Evolutionary conservation across 2,113 vertebrate genomes (phyloP).

Genomic region (Pelusios castaneus): DNA sequence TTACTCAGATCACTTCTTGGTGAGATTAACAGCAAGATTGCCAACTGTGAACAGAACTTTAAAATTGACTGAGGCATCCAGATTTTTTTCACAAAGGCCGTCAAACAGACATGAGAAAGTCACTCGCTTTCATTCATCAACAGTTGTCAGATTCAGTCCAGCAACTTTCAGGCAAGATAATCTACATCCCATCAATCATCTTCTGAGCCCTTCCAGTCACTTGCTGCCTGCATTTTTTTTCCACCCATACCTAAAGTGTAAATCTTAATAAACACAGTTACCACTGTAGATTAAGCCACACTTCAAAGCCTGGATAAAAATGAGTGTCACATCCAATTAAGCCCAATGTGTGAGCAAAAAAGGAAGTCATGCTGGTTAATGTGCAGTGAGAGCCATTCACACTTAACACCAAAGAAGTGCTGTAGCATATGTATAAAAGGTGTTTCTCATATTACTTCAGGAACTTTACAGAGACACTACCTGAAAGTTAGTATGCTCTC

Average conservation of each 20-base stretch:
- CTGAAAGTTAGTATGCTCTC: neutral
- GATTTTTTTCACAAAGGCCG: neutral
- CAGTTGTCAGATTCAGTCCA: neutral
- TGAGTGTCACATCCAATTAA: constrained; percentile 2
- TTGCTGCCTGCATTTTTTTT: neutral
- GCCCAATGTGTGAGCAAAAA: neutral
- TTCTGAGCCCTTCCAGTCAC: neutral
- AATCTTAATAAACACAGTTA: constrained; percentile 1
- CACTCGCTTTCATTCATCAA: neutral
- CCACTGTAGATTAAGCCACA: neutral
- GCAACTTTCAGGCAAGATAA: neutral
- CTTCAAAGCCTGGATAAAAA: constrained; percentile 27
- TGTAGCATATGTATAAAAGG: neutral
- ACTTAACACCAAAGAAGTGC: neutral
- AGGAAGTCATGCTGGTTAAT: neutral
- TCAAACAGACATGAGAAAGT: neutral
- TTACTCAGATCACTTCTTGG: neutral
- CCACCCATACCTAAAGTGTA: neutral
- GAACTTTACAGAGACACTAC: neutral
- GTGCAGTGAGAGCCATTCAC: neutral
- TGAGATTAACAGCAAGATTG: neutral
- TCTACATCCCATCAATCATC: neutral
- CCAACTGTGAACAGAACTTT: constrained; percentile 25
- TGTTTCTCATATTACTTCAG: neutral
- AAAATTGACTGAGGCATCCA: neutral